Percentiles rank a stretch among this genome's conserved stretches.
Evolutionary conservation across 2,888 invertebrate genomes (phyloP).

Genomic region (Rhopalosiphum nymphaeae): DNA sequence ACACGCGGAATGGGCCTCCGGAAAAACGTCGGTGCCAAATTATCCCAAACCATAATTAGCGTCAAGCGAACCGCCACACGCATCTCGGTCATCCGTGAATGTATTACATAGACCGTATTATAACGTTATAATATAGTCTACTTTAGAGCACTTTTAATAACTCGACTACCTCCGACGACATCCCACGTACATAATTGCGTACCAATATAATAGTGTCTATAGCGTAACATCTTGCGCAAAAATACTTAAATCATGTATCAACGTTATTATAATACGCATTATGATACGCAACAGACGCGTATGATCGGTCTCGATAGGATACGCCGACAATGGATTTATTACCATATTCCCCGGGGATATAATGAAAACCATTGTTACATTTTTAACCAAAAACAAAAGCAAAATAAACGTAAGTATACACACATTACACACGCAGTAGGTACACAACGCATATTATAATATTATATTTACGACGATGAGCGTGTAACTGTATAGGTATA

Average conservation of each 20-base stretch:
- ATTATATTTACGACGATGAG: background rate
- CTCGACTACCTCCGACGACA: background rate
- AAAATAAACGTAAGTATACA: background rate
- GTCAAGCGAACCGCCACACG: constrained; percentile 31
- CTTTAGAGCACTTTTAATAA: constrained; percentile 13
- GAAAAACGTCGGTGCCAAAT: constrained; percentile 51
- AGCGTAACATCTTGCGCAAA: background rate
- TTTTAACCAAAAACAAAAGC: background rate
- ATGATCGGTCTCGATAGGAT: background rate
- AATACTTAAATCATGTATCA: background rate
- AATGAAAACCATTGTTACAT: background rate
- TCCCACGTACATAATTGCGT: background rate
- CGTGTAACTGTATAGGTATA: background rate
- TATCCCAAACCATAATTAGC: constrained; percentile 56
- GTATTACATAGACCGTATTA: constrained; percentile 1
- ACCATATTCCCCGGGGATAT: background rate
- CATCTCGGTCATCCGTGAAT: constrained; percentile 46
- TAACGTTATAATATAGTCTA: constrained; percentile 19
- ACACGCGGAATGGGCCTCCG: background rate
- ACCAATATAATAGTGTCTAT: background rate
- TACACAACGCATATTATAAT: background rate
- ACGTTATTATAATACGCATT: background rate
- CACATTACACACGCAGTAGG: background rate
- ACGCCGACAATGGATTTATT: background rate
- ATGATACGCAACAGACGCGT: background rate